Evolutionary conservation across 1,140 invertebrate species (phyloP), one percentile per base, ranked within the genome.

Genomic region (Idris sp.): DNA sequence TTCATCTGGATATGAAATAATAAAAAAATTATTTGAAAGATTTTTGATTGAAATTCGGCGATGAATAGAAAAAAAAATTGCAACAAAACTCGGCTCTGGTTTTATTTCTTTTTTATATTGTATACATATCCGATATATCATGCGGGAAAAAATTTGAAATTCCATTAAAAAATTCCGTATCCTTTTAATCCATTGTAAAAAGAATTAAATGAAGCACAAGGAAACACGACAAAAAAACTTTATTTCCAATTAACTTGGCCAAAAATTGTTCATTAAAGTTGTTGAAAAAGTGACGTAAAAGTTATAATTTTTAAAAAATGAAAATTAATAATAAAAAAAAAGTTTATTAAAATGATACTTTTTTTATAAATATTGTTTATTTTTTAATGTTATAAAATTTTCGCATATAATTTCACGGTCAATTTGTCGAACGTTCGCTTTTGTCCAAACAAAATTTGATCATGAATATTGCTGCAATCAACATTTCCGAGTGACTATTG

Each of bases 391-490:
- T n/a, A n/a, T n/a, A n/a, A n/a, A n/a, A n/a, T n/a, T n/a, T n/a
- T n/a, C n/a, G n/a, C n/a, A n/a, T n/a, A n/a, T n/a, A n/a, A n/a
- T 62, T 62, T 18, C 46, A 46, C 43, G 25, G 28, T 49, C 35
- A 25, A 33, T 16, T 13, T 25, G 18, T 9, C 18, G 25, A 18
- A 16, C 26, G 10, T 67, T 65, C 53, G 48, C 53, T 36, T 54
- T 53, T 38, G n/a, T 6, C 15, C 1, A 33, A 31, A 14, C n/a
- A 2, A 61, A 46, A 56, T 67, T 36, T 30, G 51, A 56, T 51
- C 59, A 51, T 62, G 49, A 56, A 67, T 56, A 46, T 54, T 38
- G 56, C 48, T 36, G 33, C 54, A 61, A 61, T 71, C 41, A 56
- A 58, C 28, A 54, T 51, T 51, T 58, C 7, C 2, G 5, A 18